Evolutionary conservation across 2,797 vertebrate species (phyloP), one percentile per base, ranked within the genome.

Genomic region (Adelosebastes latens): DNA sequence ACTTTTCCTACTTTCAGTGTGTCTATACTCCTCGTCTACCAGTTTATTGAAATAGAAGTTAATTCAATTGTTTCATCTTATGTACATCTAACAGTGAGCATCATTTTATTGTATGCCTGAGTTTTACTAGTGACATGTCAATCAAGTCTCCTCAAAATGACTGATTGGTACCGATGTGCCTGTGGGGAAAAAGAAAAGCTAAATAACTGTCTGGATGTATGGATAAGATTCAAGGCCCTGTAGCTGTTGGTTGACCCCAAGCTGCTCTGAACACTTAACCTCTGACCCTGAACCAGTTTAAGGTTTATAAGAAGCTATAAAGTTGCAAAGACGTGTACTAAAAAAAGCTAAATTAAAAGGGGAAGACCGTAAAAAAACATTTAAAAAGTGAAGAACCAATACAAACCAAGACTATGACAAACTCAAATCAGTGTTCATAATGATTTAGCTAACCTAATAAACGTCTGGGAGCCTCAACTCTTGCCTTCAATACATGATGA

Each of bases 1-100:
- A 88, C 82, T 83, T 88, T 82, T 69, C 59, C 52, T 29, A 4
- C 4, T 58, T 81, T 71, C 9, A 59, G 22, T 42, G n/a, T 31
- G 10, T 68, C 46, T 8, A 31, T 74, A n/a, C 66, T 63, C 2
- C 31, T 22, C 34, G 4, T 72, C 25, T n/a, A 6, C 9, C 18
- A 13, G n/a, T 67, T 31, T 31, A 31, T 29, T 77, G 56, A 64
- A 63, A 25, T 3, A 8, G 9, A 36, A 9, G 8, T 20, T 10
- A 39, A 49, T 36, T 18, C 27, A 34, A 2, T 13, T 58, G 13
- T 36, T 31, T 52, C 2, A 11, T 58, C 13, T 64, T n/a, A 12
- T 36, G 4, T 16, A 29, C 8, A 11, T 66, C 2, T 6, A 34
- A 34, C 6, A 20, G 25, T 56, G 18, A 46, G 4, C 22, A n/a